phyloP scores from a whole-genome alignment of 2,797 vertebrate species.

The Mionectes olivaceus region DNA sequence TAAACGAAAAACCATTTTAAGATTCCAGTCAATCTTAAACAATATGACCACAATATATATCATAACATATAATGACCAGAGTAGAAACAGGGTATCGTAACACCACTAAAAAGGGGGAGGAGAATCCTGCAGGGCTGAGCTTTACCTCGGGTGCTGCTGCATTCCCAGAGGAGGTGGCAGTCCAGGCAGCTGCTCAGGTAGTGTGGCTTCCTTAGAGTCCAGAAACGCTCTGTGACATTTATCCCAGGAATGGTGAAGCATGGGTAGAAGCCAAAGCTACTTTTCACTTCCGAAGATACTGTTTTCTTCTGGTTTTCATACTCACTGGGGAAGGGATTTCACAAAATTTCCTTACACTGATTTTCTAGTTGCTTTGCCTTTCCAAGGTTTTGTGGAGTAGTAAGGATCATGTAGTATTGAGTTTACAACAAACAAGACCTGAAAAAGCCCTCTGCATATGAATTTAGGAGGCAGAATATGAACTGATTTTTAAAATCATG shows the following conservation, averaged over 20 bases:
- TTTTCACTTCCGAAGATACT: background rate
- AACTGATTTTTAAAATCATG: background rate
- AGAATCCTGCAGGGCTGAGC: background rate
- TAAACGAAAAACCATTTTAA: background rate
- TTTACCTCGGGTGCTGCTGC: background rate
- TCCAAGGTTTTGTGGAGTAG: background rate
- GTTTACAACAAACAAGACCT: background rate
- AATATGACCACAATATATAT: background rate
- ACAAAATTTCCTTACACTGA: background rate
- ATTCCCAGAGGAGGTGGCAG: background rate
- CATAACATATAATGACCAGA: background rate
- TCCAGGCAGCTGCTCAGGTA: background rate
- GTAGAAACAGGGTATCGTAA: background rate
- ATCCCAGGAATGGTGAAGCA: background rate
- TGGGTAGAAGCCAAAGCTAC: background rate
- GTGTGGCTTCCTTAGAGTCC: background rate
- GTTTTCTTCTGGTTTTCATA: background rate
- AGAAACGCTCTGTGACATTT: background rate
- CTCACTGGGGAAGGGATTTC: background rate
- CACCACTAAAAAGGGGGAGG: background rate
- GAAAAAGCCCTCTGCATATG: background rate
- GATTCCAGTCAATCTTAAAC: background rate
- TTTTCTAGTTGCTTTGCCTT: background rate
- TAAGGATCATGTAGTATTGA: background rate
- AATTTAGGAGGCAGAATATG: background rate